phyloP scores from a whole-genome alignment of 2,113 vertebrate species.

The Zosterops lateralis region DNA sequence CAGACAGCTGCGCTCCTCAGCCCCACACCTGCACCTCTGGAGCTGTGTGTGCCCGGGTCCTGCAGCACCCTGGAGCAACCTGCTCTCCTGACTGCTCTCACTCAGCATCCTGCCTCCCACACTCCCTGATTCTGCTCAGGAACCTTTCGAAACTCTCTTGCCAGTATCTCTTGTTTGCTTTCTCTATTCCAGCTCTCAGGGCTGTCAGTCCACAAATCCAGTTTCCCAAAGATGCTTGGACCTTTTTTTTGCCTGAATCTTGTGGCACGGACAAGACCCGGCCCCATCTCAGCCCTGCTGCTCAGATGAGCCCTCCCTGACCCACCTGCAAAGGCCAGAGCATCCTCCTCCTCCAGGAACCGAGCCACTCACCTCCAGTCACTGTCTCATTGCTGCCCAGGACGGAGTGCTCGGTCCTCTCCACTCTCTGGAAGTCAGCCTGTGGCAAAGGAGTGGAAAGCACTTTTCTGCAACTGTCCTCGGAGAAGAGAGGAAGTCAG shows the following conservation, averaged over 20 bases:
- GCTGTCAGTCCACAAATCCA: neutral
- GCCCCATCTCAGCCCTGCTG: neutral
- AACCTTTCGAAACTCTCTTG: neutral
- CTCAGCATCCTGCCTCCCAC: conserved; percentile 1
- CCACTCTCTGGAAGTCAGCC: conserved; percentile 20
- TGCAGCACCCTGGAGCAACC: neutral
- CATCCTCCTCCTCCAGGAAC: neutral
- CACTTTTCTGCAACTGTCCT: conserved; percentile 57
- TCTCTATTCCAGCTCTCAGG: neutral
- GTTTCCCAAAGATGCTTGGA: neutral
- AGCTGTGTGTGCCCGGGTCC: neutral
- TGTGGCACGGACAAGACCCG: neutral
- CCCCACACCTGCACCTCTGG: neutral
- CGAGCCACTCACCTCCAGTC: neutral
- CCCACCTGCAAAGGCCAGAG: conserved; percentile 26
- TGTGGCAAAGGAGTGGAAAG: conserved; percentile 23
- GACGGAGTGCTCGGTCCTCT: neutral
- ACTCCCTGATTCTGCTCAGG: neutral
- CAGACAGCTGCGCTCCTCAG: neutral
- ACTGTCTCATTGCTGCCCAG: conserved; percentile 31
- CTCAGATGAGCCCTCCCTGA: neutral
- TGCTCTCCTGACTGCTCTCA: neutral
- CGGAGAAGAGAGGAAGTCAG: neutral
- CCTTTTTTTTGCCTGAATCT: neutral
- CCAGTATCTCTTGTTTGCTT: neutral